Evolutionary conservation across 1,140 invertebrate species (phyloP).

Genomic region (Orchesella cincta): DNA sequence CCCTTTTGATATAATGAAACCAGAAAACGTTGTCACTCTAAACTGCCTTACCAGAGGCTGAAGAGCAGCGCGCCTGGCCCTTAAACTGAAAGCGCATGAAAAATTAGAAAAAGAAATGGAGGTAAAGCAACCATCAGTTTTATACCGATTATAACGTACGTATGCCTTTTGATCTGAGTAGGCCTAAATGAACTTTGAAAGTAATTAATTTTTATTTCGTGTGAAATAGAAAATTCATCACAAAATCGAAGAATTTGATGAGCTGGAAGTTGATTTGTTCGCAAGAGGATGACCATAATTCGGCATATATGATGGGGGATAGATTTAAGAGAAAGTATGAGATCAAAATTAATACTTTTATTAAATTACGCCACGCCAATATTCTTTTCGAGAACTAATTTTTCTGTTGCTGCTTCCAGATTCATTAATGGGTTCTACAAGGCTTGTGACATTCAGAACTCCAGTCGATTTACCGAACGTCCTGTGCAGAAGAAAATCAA

Average conservation of each 20-base stretch:
- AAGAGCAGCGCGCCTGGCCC: too few relatives aligned
- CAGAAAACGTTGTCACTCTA: neutral
- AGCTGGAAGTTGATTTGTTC: neutral
- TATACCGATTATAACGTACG: neutral
- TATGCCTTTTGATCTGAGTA: neutral
- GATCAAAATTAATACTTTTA: neutral
- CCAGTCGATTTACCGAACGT: neutral
- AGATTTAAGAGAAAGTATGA: neutral
- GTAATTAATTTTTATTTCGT: conserved; percentile 3
- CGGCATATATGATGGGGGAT: neutral
- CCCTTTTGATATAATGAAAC: neutral
- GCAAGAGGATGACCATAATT: conserved; percentile 20
- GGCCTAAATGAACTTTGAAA: neutral
- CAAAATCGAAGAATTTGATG: neutral
- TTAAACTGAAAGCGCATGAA: too few relatives aligned
- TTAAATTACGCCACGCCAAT: neutral
- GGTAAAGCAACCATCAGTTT: too few relatives aligned
- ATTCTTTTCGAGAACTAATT: neutral
- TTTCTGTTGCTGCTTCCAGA: neutral
- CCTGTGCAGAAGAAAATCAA: neutral
- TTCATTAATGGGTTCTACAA: neutral
- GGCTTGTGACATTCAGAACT: neutral
- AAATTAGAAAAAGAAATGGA: neutral
- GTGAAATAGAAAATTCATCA: neutral
- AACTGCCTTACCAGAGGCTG: neutral